These are phyloP conservation scores for Gallinago nigripennis DNA, from an alignment of 2,797 vertebrate species.

Conservation along the genomic window DNA sequence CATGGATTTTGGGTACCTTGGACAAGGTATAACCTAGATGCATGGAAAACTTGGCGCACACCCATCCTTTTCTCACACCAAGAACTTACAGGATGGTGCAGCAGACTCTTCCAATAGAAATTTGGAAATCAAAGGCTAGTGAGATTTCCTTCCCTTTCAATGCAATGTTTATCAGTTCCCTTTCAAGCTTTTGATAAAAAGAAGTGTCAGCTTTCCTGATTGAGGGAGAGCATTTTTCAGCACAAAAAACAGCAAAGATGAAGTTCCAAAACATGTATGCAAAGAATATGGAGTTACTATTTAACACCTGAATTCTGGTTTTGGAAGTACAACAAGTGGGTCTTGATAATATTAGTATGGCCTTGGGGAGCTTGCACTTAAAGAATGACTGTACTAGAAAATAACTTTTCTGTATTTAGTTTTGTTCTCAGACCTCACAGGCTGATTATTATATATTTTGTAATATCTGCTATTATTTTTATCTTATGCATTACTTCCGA, in stretches of 20 bases:
- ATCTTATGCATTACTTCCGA: not conserved
- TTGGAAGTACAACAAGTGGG: not conserved
- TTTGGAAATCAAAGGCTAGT: not conserved
- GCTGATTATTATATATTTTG: not conserved
- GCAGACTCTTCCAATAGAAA: not conserved
- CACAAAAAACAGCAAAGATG: not conserved
- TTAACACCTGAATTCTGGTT: not conserved
- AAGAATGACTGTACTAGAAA: not conserved
- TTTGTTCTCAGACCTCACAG: not conserved
- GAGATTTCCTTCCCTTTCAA: not conserved
- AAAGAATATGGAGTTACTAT: not conserved
- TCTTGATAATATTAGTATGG: not conserved
- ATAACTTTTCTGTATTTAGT: not conserved
- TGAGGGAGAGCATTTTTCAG: not conserved
- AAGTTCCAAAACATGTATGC: not conserved
- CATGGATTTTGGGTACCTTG: not conserved
- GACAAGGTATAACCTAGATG: not conserved
- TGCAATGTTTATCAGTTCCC: not conserved
- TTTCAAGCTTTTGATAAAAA: not conserved
- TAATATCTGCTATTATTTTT: not conserved
- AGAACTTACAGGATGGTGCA: not conserved
- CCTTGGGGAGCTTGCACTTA: not conserved
- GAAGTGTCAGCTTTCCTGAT: not conserved
- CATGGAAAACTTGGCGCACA: not conserved
- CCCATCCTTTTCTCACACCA: not conserved